Evolutionary conservation across 1,140 invertebrate species (phyloP).

Genomic region (Drosophila sproati): DNA sequence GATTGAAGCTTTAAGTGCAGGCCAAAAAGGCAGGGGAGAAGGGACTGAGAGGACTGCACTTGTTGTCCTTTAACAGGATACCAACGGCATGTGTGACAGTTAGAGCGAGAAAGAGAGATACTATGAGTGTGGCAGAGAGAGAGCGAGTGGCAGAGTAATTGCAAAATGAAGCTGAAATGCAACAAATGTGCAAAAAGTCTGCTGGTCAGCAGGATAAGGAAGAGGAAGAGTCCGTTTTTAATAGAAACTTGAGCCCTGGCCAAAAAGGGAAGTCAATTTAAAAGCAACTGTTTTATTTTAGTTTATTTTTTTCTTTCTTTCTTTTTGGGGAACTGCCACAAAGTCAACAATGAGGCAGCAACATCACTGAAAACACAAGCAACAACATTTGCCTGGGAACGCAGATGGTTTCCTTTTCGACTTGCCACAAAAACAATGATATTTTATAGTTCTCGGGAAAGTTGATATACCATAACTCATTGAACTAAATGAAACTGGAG

Average conservation of each 20-base stretch:
- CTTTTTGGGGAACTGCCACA: not conserved
- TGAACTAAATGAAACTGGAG: too few relatives aligned
- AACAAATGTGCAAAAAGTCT: conserved; percentile 58
- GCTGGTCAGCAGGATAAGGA: conserved; percentile 5
- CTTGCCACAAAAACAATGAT: not conserved
- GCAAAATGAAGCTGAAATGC: conserved; percentile 67
- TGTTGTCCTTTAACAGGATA: conserved; percentile 66
- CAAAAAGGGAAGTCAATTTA: conserved; percentile 44
- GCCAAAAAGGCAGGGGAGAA: conserved; percentile 29
- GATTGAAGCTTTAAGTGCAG: conserved; percentile 71
- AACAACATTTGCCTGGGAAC: not conserved
- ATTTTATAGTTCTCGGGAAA: not conserved
- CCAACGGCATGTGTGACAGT: conserved; percentile 3
- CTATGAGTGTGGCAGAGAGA: not conserved
- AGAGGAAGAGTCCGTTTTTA: conserved; percentile 36
- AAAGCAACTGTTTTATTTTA: not conserved
- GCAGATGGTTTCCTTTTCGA: conserved; percentile 8
- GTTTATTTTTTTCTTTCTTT: not conserved
- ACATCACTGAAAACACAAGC: not conserved
- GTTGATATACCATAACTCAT: too few relatives aligned
- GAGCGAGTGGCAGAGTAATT: conserved; percentile 51
- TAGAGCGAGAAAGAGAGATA: not conserved
- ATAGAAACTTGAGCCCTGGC: conserved; percentile 56
- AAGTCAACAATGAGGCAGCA: conserved; percentile 2
- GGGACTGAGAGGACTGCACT: conserved; percentile 17